phyloP scores from a whole-genome alignment of 2,113 vertebrate species.

The Gyps fulvus region DNA sequence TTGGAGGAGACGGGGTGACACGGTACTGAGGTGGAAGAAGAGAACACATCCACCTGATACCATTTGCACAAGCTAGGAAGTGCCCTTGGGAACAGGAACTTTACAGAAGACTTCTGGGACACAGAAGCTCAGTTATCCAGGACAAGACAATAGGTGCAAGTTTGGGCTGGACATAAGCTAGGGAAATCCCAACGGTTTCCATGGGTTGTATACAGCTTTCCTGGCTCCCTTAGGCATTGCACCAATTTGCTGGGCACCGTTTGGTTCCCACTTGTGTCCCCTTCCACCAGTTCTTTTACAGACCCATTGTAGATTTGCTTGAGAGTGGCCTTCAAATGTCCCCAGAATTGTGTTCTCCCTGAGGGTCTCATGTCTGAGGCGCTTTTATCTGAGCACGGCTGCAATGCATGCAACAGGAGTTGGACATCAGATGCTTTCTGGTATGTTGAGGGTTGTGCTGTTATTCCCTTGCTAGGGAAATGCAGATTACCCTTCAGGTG shows the following conservation, averaged over 20 bases:
- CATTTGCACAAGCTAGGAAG: not conserved
- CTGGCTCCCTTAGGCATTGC: not conserved
- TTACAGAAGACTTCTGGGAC: not conserved
- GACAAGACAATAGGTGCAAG: not conserved
- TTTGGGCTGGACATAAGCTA: not conserved
- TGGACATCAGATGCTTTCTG: not conserved
- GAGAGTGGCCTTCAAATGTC: not conserved
- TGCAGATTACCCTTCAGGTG: not conserved
- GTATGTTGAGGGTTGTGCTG: not conserved
- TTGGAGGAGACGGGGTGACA: not conserved
- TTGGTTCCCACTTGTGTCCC: not conserved
- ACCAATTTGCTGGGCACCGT: not conserved
- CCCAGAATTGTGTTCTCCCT: not conserved
- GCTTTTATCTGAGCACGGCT: not conserved
- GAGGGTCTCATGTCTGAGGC: not conserved
- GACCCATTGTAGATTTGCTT: not conserved
- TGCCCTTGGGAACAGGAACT: not conserved
- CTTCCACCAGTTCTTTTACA: not conserved
- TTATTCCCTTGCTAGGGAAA: not conserved
- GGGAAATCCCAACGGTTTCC: not conserved
- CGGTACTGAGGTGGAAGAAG: not conserved
- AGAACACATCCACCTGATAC: not conserved
- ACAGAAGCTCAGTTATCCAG: not conserved
- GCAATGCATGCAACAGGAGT: rapidly evolving
- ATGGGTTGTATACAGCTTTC: not conserved